phyloP scores from a whole-genome alignment of 1,140 invertebrate genomes.

The Lucilia sericata region DNA sequence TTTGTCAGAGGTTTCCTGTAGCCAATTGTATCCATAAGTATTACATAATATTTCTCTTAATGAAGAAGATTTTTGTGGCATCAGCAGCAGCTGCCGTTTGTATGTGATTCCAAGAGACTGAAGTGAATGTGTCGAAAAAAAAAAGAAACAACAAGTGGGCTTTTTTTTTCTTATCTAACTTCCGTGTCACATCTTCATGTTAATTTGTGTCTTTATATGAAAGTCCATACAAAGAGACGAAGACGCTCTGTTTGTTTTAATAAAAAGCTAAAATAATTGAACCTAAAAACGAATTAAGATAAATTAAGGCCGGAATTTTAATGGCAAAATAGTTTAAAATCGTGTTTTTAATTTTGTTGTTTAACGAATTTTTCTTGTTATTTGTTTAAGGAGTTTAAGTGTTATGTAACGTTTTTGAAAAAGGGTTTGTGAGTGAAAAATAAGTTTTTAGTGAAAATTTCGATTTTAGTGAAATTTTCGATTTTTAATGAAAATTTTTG shows the following conservation, averaged over 20 bases:
- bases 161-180: conserved; percentile 40
- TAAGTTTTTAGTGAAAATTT: too few species aligned
- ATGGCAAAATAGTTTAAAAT: neutral
- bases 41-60: neutral
- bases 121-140: neutral
- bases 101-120: too few species aligned
- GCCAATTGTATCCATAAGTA: neutral
- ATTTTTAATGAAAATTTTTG: too few species aligned
- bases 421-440: too few species aligned
- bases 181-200: conserved; percentile 42
- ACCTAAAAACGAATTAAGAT: neutral
- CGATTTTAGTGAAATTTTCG: too few species aligned
- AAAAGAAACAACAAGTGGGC: neutral
- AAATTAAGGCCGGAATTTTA: neutral
- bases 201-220: neutral
- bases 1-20: conserved; percentile 36
- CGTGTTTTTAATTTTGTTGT: neutral
- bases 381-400: neutral
- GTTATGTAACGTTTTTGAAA: neutral
- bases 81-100: too few species aligned
- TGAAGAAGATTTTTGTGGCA: conserved; percentile 1
- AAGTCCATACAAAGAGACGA: too few species aligned
- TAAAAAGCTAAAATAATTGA: too few species aligned
- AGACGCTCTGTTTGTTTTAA: neutral
- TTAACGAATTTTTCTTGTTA: neutral